Evolutionary conservation across 2,113 vertebrate species (phyloP), one percentile per base, ranked within the genome.

Genomic region (Cacatua alba): DNA sequence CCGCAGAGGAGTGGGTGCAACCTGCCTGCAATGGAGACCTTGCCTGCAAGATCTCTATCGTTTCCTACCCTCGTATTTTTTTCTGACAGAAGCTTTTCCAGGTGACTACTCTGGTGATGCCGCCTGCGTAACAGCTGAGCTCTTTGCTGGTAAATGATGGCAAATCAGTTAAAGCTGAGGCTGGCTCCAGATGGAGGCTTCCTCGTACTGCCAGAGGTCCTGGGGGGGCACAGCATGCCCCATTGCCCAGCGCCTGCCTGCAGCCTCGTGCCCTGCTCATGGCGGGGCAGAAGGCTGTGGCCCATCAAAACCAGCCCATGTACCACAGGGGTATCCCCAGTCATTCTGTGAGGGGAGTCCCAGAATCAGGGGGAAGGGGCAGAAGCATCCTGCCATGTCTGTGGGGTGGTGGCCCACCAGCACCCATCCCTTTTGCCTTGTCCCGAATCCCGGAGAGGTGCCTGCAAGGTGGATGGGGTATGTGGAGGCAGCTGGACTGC

Each of bases 21-120:
- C 62, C 85, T 82, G 95, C 44, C 92, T 53, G 74, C 0, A 2
- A 85, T 85, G 88, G 94, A 96, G 96, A 95, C 86, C 80, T 95
- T 55, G 60, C 77, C 89, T 86, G 85, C 2, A 10, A 72, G 82
- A 95, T 93, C 96, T 97, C 90, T 89, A 76, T 97, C n/a, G 13
- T 88, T 86, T 91, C 63, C 94, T 86, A 16, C 68, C n/a, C 71
- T 85, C 31, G 1, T 93, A 63, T 83, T 93, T 97, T 37, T 43
- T 74, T 77, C 79, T 90, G 90, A 96, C 95, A 94, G 92, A 25
- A 81, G 93, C 82, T 96, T 97, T 96, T 96, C 92, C 87, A 83
- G 97, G 97, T 94, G 96, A 97, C 91, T 97, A 94, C 95, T 94
- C 96, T 92, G 95, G 94, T 96, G 84, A 95, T 92, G 94, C 86